Evolutionary conservation across 1,140 invertebrate genomes (phyloP).

Genomic region (Mizuhopecten yessoensis): DNA sequence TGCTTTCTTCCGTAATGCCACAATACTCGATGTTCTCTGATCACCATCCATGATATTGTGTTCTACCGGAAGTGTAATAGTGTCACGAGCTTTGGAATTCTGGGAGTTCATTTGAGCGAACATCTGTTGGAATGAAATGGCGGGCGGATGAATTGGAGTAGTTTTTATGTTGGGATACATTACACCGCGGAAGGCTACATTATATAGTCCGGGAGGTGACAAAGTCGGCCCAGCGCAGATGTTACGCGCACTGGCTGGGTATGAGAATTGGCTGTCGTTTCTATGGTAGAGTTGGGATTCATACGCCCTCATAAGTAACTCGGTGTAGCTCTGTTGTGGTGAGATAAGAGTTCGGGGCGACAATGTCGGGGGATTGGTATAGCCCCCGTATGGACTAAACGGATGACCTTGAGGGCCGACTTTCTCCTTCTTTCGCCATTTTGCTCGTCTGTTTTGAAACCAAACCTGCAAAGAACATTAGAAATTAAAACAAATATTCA

Average conservation of each 20-base stretch:
- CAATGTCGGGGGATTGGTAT: constrained; percentile 72
- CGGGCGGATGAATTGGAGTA: constrained; percentile 75
- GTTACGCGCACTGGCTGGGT: constrained; percentile 50
- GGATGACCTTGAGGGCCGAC: constrained; percentile 92
- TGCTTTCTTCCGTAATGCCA: constrained; percentile 92
- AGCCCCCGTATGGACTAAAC: constrained; percentile 91
- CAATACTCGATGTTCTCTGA: constrained; percentile 92
- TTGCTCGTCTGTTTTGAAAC: constrained; percentile 99
- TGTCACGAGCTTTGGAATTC: constrained; percentile 85
- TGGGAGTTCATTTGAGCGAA: constrained; percentile 90
- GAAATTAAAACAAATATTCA: no score
- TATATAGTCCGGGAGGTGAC: constrained; percentile 58
- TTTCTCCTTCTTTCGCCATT: constrained; percentile 96
- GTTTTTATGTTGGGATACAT: constrained; percentile 65
- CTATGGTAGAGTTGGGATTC: constrained; percentile 83
- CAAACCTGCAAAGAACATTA: constrained; percentile 94
- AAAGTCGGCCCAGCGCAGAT: constrained; percentile 29
- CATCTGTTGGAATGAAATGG: constrained; percentile 92
- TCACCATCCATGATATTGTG: constrained; percentile 85
- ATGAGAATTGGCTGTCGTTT: constrained; percentile 60
- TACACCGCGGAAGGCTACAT: constrained; percentile 63
- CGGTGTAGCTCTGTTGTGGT: constrained; percentile 84
- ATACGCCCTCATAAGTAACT: constrained; percentile 91
- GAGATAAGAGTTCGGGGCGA: constrained; percentile 88
- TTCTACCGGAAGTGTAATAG: constrained; percentile 55